phyloP scores from a whole-genome alignment of 2,797 vertebrate genomes.

The Chanos chanos region DNA sequence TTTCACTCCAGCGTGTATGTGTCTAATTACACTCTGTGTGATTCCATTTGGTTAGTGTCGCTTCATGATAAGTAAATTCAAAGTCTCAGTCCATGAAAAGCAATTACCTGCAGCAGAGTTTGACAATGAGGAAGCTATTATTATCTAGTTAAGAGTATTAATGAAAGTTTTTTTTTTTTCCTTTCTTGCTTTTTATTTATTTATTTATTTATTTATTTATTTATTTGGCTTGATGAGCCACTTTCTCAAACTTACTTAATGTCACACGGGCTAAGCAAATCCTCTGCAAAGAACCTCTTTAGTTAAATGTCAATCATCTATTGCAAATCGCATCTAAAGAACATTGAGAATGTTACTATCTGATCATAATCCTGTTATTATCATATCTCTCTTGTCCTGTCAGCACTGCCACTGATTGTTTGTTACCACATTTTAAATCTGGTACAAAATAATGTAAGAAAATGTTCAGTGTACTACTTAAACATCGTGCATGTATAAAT shows the following conservation, averaged over 20 bases:
- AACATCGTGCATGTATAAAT: too few relatives aligned
- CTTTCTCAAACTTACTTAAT: slow-evolving; percentile 24
- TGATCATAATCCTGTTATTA: too few relatives aligned
- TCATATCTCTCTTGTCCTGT: too few relatives aligned
- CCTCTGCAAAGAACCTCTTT: slow-evolving; percentile 2
- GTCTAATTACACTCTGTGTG: slow-evolving; percentile 18
- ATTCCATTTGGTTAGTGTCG: slow-evolving; percentile 12
- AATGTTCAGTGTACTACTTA: too few relatives aligned
- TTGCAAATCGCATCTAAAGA: too few relatives aligned
- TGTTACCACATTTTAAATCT: too few relatives aligned
- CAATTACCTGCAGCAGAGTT: slow-evolving; percentile 71
- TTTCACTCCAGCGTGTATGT: background rate
- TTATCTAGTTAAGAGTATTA: slow-evolving; percentile 45
- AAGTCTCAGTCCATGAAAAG: slow-evolving; percentile 69
- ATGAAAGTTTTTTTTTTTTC: background rate
- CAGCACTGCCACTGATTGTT: too few relatives aligned
- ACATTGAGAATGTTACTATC: too few relatives aligned
- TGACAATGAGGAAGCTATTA: slow-evolving; percentile 63
- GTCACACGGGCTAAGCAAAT: background rate
- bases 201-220: too few relatives aligned
- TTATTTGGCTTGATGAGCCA: slow-evolving; percentile 6
- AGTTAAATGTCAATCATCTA: too few relatives aligned
- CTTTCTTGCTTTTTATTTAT: too few relatives aligned
- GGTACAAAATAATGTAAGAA: too few relatives aligned
- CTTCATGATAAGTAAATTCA: slow-evolving; percentile 52